A percentile compares a stretch with the other conserved stretches of the same genome.
Conservation (phyloP, 37 sponge, comb jelly and placozoan species). For the Chondrosia reniformis region DNA sequence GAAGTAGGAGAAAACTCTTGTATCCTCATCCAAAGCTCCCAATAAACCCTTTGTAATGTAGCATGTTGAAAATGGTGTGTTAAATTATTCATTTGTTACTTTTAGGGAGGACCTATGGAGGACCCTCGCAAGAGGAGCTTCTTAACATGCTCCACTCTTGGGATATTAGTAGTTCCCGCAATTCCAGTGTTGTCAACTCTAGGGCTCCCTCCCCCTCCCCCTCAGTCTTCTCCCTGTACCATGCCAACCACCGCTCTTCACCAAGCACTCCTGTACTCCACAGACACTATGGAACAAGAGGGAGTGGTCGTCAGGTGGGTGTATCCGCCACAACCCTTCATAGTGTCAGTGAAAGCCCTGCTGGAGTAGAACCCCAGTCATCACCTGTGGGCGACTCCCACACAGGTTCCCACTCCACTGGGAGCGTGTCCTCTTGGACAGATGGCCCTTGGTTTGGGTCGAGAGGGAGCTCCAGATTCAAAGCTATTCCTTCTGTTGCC, state of each 20-base stretch:
- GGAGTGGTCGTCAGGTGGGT: constrained; percentile 20
- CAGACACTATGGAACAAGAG: neutral
- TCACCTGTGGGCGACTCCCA: no score
- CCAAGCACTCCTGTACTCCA: constrained; percentile 42
- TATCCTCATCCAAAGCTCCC: no score
- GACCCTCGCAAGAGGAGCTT: constrained; percentile 75
- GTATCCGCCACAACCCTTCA: neutral
- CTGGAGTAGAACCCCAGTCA: neutral
- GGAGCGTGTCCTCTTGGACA: no score
- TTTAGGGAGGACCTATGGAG: constrained; percentile 37
- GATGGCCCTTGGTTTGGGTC: constrained; percentile 4
- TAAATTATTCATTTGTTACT: no score
- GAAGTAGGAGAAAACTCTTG: no score
- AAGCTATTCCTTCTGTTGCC: no score
- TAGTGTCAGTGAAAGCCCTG: constrained; percentile 18
- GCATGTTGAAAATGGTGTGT: no score
- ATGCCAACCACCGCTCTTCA: constrained; percentile 55
- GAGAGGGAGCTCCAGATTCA: neutral
- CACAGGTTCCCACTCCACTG: no score
- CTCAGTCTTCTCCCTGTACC: constrained; percentile 68
- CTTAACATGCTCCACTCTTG: constrained; percentile 82
- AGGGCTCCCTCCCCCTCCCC: constrained; percentile 84
- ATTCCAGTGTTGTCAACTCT: constrained; percentile 75
- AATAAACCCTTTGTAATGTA: no score
- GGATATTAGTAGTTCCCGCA: constrained; percentile 69